phyloP scores from a whole-genome alignment of 2,113 vertebrate species.

The Eulemur rufifrons region DNA sequence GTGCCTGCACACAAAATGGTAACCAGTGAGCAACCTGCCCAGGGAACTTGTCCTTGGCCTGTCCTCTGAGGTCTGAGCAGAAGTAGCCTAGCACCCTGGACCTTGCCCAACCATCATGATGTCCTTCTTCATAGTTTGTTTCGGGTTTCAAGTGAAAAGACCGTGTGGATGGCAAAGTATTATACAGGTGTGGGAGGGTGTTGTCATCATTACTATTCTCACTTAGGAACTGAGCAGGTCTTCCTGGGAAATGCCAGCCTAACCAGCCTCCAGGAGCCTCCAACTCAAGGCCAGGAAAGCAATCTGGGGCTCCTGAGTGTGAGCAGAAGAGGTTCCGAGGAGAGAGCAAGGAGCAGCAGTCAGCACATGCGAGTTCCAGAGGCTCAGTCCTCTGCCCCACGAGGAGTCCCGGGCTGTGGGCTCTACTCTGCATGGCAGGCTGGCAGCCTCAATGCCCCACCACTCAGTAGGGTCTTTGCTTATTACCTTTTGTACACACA shows the following conservation, averaged over 20 bases:
- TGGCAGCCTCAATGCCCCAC: neutral
- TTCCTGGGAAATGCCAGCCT: neutral
- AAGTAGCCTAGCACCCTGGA: neutral
- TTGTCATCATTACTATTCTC: neutral
- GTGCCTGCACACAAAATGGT: neutral
- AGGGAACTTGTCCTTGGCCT: neutral
- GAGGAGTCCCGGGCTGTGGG: neutral
- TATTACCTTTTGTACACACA: neutral
- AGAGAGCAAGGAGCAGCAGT: neutral
- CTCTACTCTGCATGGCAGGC: neutral
- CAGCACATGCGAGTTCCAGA: neutral
- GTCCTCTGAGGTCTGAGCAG: neutral
- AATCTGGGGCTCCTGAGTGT: neutral
- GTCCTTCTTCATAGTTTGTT: neutral
- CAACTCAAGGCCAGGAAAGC: neutral
- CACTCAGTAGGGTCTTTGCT: neutral
- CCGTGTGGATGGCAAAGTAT: neutral
- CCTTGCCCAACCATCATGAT: neutral
- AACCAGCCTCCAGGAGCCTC: neutral
- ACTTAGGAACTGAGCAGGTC: neutral
- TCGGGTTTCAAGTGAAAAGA: neutral
- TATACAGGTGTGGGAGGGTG: neutral
- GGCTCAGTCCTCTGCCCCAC: neutral
- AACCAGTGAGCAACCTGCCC: neutral
- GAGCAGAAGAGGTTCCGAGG: neutral